Percentiles rank a stretch among this genome's conserved stretches.
These are phyloP conservation scores for Pollimyrus isidori DNA, from an alignment of 2,113 vertebrate species.

Conservation along the genomic window DNA sequence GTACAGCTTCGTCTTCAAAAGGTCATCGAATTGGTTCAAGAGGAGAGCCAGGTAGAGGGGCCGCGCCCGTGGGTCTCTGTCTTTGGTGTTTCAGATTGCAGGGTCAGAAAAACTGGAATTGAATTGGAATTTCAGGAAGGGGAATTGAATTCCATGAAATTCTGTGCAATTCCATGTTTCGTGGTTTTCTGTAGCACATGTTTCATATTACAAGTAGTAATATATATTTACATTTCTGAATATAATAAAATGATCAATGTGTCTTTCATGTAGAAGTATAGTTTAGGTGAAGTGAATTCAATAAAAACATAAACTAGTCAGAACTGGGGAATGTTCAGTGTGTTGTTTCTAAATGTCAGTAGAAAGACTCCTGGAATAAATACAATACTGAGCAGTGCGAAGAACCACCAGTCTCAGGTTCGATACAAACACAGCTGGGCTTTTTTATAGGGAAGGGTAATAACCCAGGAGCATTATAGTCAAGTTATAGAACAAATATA, in stretches of 20 bases:
- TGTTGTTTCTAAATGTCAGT: background rate
- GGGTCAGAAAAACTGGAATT: background rate
- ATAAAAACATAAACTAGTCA: background rate
- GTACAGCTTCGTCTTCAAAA: conserved; percentile 94
- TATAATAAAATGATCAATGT: background rate
- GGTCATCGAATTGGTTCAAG: conserved; percentile 84
- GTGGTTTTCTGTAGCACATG: background rate
- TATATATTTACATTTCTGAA: background rate
- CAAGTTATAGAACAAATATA: too few species aligned
- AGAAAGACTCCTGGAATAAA: background rate
- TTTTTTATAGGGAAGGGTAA: background rate
- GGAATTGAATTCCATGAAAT: background rate
- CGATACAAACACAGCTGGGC: background rate
- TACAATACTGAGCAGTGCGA: background rate
- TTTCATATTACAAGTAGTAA: background rate
- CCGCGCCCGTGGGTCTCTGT: background rate
- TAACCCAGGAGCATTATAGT: too few species aligned
- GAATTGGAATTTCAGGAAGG: background rate
- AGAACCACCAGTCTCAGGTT: background rate
- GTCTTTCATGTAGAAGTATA: background rate
- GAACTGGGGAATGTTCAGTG: background rate
- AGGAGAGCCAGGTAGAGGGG: conserved; percentile 84
- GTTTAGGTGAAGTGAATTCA: background rate
- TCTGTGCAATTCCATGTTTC: background rate
- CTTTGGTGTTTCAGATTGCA: background rate